Conservation (phyloP, 2,888 invertebrate genomes). For the Catocala nupta region DNA sequence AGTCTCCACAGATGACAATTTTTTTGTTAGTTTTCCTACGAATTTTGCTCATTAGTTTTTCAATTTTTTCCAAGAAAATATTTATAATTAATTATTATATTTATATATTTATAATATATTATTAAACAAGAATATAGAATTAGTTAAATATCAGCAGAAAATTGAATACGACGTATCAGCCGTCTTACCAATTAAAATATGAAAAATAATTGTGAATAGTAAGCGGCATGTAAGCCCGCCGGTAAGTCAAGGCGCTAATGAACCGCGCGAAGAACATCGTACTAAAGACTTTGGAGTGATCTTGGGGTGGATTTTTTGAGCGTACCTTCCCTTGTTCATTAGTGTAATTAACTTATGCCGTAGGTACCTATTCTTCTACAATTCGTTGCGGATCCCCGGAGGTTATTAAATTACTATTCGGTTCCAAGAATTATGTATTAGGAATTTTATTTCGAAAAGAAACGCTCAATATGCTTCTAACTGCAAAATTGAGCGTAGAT, state of each 20-base stretch:
- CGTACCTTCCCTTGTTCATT: constrained; percentile 85
- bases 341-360: constrained; percentile 86
- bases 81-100: too few relatives aligned
- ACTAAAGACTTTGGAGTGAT: constrained; percentile 86
- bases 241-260: constrained; percentile 77
- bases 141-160: too few relatives aligned
- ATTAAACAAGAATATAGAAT: too few relatives aligned
- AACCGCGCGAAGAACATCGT: constrained; percentile 84
- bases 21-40: too few relatives aligned
- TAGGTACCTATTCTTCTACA: constrained; percentile 73
- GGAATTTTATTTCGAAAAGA: constrained; percentile 28
- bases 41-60: too few relatives aligned
- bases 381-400: constrained; percentile 71
- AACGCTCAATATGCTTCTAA: constrained; percentile 14
- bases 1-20: too few relatives aligned
- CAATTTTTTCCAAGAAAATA: too few relatives aligned
- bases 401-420: constrained; percentile 73
- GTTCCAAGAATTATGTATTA: constrained; percentile 44
- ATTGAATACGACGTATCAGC: too few relatives aligned
- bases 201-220: constrained; percentile 12
- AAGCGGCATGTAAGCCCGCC: constrained; percentile 65
- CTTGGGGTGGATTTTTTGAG: constrained; percentile 84
- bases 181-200: too few relatives aligned
- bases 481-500: background rate
- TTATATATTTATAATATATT: too few relatives aligned